phyloP scores from a whole-genome alignment of 2,888 invertebrate species.

The Polymixis lichenea region DNA sequence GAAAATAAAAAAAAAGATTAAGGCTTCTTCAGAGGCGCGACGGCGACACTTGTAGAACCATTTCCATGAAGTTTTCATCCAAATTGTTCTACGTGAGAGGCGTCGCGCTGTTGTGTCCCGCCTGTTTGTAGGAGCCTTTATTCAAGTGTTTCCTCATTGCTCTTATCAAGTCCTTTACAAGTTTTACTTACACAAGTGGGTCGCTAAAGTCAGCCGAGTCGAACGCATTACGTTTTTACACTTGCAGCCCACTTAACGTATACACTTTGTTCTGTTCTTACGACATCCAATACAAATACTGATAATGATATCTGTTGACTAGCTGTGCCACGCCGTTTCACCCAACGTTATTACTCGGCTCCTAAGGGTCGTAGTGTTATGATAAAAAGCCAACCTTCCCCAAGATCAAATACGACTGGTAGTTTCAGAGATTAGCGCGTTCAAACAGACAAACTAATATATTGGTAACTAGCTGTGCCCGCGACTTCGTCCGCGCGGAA shows the following conservation, averaged over 20 bases:
- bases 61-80: too few species aligned
- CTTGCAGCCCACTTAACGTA: conserved; percentile 57
- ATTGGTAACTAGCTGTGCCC: too few species aligned
- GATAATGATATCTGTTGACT: conserved; percentile 47
- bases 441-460: background rate
- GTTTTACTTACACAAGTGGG: conserved; percentile 76
- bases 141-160: conserved; percentile 67
- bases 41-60: too few species aligned
- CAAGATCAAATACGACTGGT: too few species aligned
- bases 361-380: background rate
- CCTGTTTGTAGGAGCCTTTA: background rate
- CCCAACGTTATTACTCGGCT: background rate
- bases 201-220: conserved; percentile 75
- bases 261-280: conserved; percentile 67
- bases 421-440: too few species aligned
- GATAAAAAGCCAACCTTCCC: background rate
- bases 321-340: background rate
- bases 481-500: too few species aligned
- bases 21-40: too few species aligned
- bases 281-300: conserved; percentile 72
- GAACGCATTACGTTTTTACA: conserved; percentile 81
- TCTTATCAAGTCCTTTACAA: conserved; percentile 72
- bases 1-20: too few species aligned
- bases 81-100: too few species aligned
- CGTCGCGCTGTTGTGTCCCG: too few species aligned